Percentiles rank a stretch among this genome's conserved stretches.
These are phyloP conservation scores for Lycaena phlaeas DNA, from an alignment of 2,888 invertebrate species.

Conservation along the genomic window DNA sequence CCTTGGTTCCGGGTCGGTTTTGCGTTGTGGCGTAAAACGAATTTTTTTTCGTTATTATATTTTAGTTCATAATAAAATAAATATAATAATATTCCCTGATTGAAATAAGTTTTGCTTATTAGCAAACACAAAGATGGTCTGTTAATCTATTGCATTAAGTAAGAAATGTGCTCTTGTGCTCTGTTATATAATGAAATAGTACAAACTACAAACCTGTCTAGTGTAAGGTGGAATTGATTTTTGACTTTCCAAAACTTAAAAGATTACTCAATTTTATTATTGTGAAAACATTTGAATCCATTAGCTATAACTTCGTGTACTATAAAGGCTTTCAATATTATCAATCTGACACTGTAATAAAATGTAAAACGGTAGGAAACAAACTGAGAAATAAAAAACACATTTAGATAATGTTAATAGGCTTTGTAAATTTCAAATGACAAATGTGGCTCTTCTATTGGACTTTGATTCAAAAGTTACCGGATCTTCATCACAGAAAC, in stretches of 20 bases:
- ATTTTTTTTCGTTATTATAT: too few species aligned
- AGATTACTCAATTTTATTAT: slow-evolving; percentile 10
- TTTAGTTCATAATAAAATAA: neutral
- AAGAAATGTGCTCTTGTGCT: too few species aligned
- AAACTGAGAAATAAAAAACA: slow-evolving; percentile 40
- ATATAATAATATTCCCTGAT: too few species aligned
- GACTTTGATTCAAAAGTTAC: slow-evolving; percentile 31
- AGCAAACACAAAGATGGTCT: too few species aligned
- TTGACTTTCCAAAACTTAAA: too few species aligned
- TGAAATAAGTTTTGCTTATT: too few species aligned
- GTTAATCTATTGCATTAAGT: too few species aligned
- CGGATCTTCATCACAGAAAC: slow-evolving; percentile 15
- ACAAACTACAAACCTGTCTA: too few species aligned
- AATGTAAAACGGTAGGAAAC: slow-evolving; percentile 49
- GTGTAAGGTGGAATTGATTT: too few species aligned
- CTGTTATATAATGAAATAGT: too few species aligned
- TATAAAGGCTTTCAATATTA: slow-evolving; percentile 29
- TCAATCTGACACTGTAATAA: slow-evolving; percentile 34
- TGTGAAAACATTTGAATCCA: slow-evolving; percentile 21
- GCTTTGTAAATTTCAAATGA: slow-evolving; percentile 41
- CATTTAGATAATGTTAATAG: slow-evolving; percentile 52
- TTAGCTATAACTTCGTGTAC: slow-evolving; percentile 31
- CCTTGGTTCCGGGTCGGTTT: slow-evolving; percentile 14
- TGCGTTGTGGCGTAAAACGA: neutral
- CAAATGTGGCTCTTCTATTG: slow-evolving; percentile 29